Percentiles rank a stretch among this genome's conserved stretches.
Evolutionary conservation across 1,140 invertebrate genomes (phyloP).

Genomic region (Hestina assimilis): DNA sequence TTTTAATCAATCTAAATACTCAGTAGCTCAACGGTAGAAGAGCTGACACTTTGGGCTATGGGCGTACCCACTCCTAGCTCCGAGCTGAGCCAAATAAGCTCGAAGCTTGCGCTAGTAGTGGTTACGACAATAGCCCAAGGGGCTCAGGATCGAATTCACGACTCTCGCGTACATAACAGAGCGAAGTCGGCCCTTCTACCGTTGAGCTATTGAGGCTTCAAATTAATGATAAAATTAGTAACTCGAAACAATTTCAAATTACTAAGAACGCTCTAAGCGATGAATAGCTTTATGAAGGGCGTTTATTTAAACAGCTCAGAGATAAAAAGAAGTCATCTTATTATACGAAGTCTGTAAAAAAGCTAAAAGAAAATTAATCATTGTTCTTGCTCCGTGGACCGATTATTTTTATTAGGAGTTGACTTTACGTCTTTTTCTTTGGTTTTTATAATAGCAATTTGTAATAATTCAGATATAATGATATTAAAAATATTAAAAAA

Average conservation of each 20-base stretch:
- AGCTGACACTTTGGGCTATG: too few relatives aligned
- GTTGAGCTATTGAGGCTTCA: too few relatives aligned
- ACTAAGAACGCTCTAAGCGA: not conserved
- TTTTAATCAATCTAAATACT: too few relatives aligned
- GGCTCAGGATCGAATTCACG: too few relatives aligned
- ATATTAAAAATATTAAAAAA: not conserved
- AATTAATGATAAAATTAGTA: not conserved
- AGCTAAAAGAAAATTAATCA: slow-evolving; percentile 6
- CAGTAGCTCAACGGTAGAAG: too few relatives aligned
- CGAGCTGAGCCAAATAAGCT: too few relatives aligned
- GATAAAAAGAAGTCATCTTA: slow-evolving; percentile 8
- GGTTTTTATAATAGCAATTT: not conserved
- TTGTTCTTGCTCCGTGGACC: not conserved
- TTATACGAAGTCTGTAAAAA: not conserved
- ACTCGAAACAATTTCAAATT: not conserved
- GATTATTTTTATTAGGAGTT: slow-evolving; percentile 4
- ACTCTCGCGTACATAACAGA: too few relatives aligned
- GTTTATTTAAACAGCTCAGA: not conserved
- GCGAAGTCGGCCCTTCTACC: too few relatives aligned
- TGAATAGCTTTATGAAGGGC: not conserved
- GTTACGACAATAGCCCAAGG: too few relatives aligned
- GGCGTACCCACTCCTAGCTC: too few relatives aligned
- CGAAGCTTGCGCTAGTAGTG: too few relatives aligned
- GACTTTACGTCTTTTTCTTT: not conserved
- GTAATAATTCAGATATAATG: not conserved